Conservation (phyloP, 2,797 vertebrate genomes). For the Sus cebifrons region DNA sequence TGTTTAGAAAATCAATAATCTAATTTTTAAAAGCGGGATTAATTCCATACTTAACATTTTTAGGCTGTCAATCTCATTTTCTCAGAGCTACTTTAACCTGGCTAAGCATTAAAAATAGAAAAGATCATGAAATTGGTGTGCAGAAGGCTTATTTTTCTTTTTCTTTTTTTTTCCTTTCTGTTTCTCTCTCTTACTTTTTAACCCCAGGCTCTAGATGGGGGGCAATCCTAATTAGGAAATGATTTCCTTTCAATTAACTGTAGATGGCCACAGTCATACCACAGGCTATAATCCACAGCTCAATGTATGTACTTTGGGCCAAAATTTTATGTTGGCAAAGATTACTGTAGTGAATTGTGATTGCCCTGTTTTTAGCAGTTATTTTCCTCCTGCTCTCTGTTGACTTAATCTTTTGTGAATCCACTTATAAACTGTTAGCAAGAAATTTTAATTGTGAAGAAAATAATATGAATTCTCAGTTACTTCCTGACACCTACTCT, state of each 20-base stretch:
- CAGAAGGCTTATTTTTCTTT: accelerated
- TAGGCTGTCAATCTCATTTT: constrained; percentile 63
- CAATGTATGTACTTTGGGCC: constrained; percentile 59
- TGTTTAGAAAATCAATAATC: constrained; percentile 61
- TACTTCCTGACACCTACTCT: constrained; percentile 30
- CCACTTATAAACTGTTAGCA: constrained; percentile 57
- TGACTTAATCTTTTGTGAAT: constrained; percentile 68
- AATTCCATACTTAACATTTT: constrained; percentile 19
- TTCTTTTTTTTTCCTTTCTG: background rate
- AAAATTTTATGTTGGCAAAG: constrained; percentile 64
- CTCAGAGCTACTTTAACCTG: constrained; percentile 35
- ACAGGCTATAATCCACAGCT: background rate
- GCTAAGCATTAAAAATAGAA: constrained; percentile 62
- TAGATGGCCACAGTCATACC: constrained; percentile 31
- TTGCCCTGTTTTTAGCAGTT: constrained; percentile 76
- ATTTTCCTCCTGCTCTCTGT: constrained; percentile 54
- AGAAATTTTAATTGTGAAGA: constrained; percentile 74
- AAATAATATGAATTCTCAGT: constrained; percentile 62
- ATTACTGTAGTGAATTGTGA: constrained; percentile 74
- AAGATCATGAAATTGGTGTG: constrained; percentile 29
- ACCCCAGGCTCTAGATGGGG: constrained; percentile 65
- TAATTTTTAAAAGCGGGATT: constrained; percentile 70
- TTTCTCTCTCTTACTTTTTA: constrained; percentile 17
- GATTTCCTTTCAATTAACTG: constrained; percentile 65
- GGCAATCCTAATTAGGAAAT: constrained; percentile 64